Base-by-base conservation (phyloP, 2,113 vertebrate species). In the Tonatia bakeri region DNA sequence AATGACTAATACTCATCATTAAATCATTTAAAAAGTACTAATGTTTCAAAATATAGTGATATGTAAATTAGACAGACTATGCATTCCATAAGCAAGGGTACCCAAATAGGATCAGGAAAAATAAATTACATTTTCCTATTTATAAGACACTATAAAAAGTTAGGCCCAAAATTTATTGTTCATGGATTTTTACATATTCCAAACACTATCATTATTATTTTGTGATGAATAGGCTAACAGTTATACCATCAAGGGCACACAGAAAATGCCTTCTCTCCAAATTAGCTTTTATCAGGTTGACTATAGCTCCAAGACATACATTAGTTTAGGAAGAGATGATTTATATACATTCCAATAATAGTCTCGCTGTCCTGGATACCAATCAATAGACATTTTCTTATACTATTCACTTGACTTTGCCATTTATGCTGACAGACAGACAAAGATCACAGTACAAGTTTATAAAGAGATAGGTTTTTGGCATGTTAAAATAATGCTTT, bases 231-330 rank as follows among this genome's bases (percentile, higher is more conserved):
- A 94, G 91, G 96, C 87, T 75, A 15, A 72, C 17, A 22, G 31
- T 67, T 87, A 33, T 64, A 87, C 45, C 19, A 38, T 96, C 92
- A 95, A 90, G 93, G 38, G 90, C 83, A 87, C 88, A 83, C 0
- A 43, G 33, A 95, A 15, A 89, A 70, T 90, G 56, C 10, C 54
- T 92, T 81, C 96, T 86, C 64, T 96, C 80, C 33, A 93, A 93
- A 96, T 93, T 83, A 95, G 33, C 69, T 54, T 98, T 97, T 97
- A 94, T 79, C 65, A 95, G 83, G 5, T 81, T 98, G 96, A 97
- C 97, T 97, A 96, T 95, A 94, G 77, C 90, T 98, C 94, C 79
- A 93, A 97, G 59, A 94, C 95, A 98, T 97, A 54, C 84, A 64
- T 75, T 97, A 59, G 7, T 97, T 97, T 93, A 86, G 93, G 65